Evolutionary conservation across 1,140 invertebrate species (phyloP).

Genomic region (Drosophila seguyi): DNA sequence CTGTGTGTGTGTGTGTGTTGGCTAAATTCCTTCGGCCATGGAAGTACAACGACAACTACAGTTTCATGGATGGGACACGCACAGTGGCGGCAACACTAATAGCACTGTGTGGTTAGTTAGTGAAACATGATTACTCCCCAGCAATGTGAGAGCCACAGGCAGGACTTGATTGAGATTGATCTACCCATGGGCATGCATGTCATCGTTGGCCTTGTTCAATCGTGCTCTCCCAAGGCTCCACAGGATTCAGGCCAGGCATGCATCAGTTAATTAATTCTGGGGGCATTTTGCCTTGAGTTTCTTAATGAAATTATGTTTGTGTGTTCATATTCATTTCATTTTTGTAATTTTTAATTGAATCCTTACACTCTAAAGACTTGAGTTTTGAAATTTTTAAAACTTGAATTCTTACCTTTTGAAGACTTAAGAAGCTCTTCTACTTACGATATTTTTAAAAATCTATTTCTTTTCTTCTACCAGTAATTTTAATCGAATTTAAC

Average conservation of each 20-base stretch:
- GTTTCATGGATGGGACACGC: not conserved
- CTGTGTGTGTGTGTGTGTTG: not conserved
- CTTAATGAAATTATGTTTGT: not conserved
- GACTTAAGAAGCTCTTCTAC: no score
- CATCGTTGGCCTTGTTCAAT: not conserved
- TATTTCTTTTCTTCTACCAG: no score
- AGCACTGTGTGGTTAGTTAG: not conserved
- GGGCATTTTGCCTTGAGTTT: not conserved
- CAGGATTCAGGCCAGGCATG: not conserved
- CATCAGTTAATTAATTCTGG: not conserved
- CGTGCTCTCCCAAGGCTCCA: not conserved
- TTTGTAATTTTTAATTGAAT: not conserved
- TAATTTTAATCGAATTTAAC: no score
- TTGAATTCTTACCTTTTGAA: no score
- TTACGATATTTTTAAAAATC: no score
- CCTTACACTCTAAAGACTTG: no score
- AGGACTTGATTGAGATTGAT: not conserved
- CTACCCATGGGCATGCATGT: not conserved
- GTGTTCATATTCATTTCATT: no score
- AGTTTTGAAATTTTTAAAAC: no score
- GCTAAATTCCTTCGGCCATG: constrained; percentile 21
- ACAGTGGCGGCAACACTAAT: not conserved
- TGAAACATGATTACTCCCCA: not conserved
- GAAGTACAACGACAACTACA: constrained; percentile 4
- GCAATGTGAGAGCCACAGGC: not conserved